phyloP scores from a whole-genome alignment of 2,797 vertebrate genomes.

The Pangasius djambal region DNA sequence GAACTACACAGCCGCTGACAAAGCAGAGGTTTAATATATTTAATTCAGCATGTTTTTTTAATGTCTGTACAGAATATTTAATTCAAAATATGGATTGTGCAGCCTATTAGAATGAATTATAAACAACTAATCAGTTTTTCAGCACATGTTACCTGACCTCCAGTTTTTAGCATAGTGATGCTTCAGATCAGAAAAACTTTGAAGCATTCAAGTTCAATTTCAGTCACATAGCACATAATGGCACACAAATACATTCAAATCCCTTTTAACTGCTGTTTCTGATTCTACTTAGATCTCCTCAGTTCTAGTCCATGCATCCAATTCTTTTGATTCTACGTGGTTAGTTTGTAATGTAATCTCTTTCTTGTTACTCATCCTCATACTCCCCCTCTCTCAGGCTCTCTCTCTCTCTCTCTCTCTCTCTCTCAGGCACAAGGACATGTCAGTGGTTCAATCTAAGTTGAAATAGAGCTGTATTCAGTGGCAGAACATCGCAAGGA shows the following conservation, averaged over 20 bases:
- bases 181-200: neutral
- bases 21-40: conserved; percentile 7
- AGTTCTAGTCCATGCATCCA: neutral
- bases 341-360: conserved; percentile 13
- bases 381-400: neutral
- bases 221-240: neutral
- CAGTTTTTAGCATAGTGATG: neutral
- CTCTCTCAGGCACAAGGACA: neutral
- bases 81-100: neutral
- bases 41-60: neutral
- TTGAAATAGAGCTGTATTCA: conserved; percentile 27
- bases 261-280: neutral
- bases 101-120: neutral
- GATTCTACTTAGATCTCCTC: neutral
- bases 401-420: neutral
- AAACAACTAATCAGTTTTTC: neutral
- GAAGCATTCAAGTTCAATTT: neutral
- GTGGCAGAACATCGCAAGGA: neutral
- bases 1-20: neutral
- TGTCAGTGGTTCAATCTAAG: neutral
- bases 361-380: conserved; percentile 17
- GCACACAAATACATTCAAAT: neutral
- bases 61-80: neutral
- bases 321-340: conserved; percentile 4
- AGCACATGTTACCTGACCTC: neutral